phyloP scores from a whole-genome alignment of 2,113 vertebrate genomes.

The Xenopus laevis region DNA sequence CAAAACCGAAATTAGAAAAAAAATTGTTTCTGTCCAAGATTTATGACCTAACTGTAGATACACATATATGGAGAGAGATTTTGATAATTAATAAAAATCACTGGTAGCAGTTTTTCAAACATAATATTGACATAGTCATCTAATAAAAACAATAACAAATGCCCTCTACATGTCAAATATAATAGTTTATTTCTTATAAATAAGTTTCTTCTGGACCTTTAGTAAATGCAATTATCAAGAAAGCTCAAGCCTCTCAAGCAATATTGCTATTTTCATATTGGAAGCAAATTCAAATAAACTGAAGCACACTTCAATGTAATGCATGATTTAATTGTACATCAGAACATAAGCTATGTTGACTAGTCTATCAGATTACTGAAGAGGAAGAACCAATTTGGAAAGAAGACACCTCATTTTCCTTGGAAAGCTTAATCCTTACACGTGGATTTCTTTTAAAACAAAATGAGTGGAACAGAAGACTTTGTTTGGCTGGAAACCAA shows the following conservation, averaged over 20 bases:
- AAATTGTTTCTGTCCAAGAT: no score
- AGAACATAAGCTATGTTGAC: neutral
- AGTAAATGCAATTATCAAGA: neutral
- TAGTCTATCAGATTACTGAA: neutral
- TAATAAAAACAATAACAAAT: no score
- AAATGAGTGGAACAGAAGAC: conserved; percentile 29
- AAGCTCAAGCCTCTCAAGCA: neutral
- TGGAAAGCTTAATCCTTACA: conserved; percentile 24
- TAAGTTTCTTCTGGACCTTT: neutral
- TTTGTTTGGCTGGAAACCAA: conserved; percentile 37
- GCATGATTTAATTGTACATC: neutral
- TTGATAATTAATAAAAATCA: no score
- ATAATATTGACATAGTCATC: no score
- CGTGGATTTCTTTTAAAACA: conserved; percentile 22
- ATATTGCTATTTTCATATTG: neutral
- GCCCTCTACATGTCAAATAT: no score
- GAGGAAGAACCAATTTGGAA: conserved; percentile 22
- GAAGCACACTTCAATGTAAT: neutral
- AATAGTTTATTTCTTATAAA: no score
- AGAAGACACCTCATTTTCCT: conserved; percentile 30
- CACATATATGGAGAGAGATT: no score
- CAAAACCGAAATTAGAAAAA: no score
- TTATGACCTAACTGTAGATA: no score
- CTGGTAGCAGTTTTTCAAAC: no score
- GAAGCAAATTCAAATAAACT: neutral